phyloP scores from a whole-genome alignment of 2,113 vertebrate genomes.

The Sisor rabdophorus region DNA sequence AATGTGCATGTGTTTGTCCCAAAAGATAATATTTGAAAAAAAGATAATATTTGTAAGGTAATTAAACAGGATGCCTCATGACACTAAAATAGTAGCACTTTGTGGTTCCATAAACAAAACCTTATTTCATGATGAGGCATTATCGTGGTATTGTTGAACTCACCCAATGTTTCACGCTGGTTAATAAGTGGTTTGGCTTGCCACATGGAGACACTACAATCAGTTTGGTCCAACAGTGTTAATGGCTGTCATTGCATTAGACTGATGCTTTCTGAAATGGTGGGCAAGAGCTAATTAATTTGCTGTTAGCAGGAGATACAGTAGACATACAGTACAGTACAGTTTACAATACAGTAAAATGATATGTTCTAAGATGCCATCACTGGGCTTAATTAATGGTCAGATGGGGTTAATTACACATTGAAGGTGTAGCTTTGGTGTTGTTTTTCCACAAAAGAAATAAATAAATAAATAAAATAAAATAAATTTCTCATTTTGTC shows the following conservation, averaged over 20 bases:
- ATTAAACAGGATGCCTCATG: not conserved
- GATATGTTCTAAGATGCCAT: slow-evolving; percentile 46
- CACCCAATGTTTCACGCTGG: slow-evolving; percentile 58
- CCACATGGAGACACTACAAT: slow-evolving; percentile 67
- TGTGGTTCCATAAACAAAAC: slow-evolving; percentile 34
- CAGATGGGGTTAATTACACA: slow-evolving; percentile 35
- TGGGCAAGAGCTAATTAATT: slow-evolving; percentile 69
- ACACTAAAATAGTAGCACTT: slow-evolving; percentile 8
- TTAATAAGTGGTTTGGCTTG: slow-evolving; percentile 62
- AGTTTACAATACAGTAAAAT: slow-evolving; percentile 54
- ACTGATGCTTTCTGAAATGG: slow-evolving; percentile 64
- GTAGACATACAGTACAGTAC: slow-evolving; percentile 54
- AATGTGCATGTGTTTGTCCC: not conserved
- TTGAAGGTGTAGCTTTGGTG: slow-evolving; percentile 42
- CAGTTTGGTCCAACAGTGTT: slow-evolving; percentile 66
- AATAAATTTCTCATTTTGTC: slow-evolving; percentile 59
- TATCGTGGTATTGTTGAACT: slow-evolving; percentile 51
- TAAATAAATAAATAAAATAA: slow-evolving; percentile 58
- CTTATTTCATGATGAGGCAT: slow-evolving; percentile 44
- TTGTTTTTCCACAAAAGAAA: slow-evolving; percentile 46
- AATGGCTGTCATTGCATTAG: slow-evolving; percentile 72
- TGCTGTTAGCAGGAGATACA: slow-evolving; percentile 61
- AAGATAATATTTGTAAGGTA: not conserved
- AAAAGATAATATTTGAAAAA: not conserved
- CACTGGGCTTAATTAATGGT: slow-evolving; percentile 47